phyloP scores from a whole-genome alignment of 1,140 invertebrate species.

The Diachasmimorpha longicaudata region DNA sequence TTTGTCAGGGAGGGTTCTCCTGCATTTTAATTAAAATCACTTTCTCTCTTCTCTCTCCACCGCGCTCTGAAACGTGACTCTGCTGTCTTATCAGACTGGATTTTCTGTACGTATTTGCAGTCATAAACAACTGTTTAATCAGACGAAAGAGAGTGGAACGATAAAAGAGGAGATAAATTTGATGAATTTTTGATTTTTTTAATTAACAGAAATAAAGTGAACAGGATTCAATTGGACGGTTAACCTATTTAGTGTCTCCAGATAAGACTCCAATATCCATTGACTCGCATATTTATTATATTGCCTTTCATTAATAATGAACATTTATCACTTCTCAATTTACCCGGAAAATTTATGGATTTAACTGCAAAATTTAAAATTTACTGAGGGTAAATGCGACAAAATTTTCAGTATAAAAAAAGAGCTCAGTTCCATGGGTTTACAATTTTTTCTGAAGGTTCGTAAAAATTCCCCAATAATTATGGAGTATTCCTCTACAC shows the following conservation, averaged over 20 bases:
- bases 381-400: too few relatives aligned
- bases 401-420: too few relatives aligned
- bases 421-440: too few relatives aligned
- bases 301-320: too few relatives aligned
- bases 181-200: not conserved
- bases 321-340: too few relatives aligned
- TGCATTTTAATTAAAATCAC: slow-evolving; percentile 29
- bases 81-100: not conserved
- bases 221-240: not conserved
- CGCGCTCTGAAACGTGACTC: slow-evolving; percentile 23
- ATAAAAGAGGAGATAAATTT: not conserved
- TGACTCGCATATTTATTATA: too few relatives aligned
- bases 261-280: too few relatives aligned
- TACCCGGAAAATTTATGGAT: too few relatives aligned
- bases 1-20: slow-evolving; percentile 24
- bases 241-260: too few relatives aligned
- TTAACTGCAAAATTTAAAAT: too few relatives aligned
- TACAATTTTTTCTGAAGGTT: too few relatives aligned
- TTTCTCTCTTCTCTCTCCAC: slow-evolving; percentile 5
- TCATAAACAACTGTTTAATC: slow-evolving; percentile 3
- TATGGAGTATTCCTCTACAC: not conserved
- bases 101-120: not conserved
- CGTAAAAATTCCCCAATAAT: too few relatives aligned
- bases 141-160: not conserved
- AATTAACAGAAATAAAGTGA: not conserved